These are phyloP conservation scores for Podarcis lilfordi DNA, from an alignment of 2,797 vertebrate species.

Conservation along the genomic window DNA sequence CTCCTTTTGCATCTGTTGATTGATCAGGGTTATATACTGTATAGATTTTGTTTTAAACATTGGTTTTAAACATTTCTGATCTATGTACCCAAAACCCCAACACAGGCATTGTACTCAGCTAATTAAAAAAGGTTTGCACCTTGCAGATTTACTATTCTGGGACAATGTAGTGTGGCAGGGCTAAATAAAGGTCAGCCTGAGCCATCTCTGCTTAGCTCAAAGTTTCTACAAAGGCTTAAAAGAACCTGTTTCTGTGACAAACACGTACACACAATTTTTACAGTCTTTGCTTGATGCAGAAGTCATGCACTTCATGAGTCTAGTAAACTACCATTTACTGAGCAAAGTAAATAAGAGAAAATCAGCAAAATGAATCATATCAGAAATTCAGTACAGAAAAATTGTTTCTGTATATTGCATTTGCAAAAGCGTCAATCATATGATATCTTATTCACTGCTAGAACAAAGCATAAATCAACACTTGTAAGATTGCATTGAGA, in stretches of 20 bases:
- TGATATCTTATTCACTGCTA: slow-evolving; percentile 25
- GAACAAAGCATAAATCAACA: slow-evolving; percentile 47
- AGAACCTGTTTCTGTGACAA: not conserved
- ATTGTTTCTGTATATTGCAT: slow-evolving; percentile 31
- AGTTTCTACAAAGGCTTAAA: not conserved
- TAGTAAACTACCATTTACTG: slow-evolving; percentile 29
- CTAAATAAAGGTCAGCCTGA: no score
- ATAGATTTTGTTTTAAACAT: not conserved
- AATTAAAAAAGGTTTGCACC: no score
- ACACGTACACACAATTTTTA: not conserved
- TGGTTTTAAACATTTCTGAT: no score
- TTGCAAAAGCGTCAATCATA: slow-evolving; percentile 37
- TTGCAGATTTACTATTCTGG: no score
- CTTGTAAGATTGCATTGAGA: slow-evolving; percentile 30
- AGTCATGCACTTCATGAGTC: slow-evolving; percentile 19
- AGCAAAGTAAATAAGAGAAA: slow-evolving; percentile 51
- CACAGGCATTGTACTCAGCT: no score
- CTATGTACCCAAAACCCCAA: no score
- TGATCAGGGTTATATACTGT: not conserved
- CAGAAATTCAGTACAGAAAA: slow-evolving; percentile 45
- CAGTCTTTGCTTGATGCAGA: slow-evolving; percentile 12
- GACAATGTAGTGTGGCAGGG: no score
- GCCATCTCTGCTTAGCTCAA: no score
- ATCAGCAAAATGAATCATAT: slow-evolving; percentile 31
- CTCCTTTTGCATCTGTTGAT: no score